Base-by-base conservation (phyloP, 2,888 invertebrate genomes). In the Thelaira solivaga region DNA sequence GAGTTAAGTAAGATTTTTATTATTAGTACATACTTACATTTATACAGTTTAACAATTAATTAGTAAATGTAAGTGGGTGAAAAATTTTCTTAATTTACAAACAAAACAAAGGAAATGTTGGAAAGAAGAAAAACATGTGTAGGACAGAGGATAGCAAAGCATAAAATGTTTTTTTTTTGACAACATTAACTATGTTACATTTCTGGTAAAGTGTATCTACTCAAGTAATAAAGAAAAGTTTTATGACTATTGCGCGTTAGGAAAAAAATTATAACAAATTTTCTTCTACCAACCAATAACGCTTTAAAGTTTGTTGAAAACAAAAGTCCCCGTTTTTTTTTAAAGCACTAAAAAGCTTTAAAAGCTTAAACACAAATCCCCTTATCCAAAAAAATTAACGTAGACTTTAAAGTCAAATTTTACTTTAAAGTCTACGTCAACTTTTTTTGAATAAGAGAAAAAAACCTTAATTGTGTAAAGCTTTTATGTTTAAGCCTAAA, bases 241-340 rank as follows among this genome's bases (percentile, higher is more conserved):
- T 81, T 81, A 82, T 83, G 83, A 83, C 83, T 82, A 81, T 78
- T 81, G 81, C 78, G 80, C 80, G n/a, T n/a, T 51, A 29, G 64
- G 41, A 31, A 59, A 61, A 29, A 13, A 43, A 11, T 22, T 43
- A 13, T 8, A 2, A 20, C 16, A 4, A 36, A 13, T 16, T 72
- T 24, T 55, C 34, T 8, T 22, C 22, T 11, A 16, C 2, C 43
- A 55, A 18, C 22, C 34, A 22, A 31, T 22, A 45, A 65, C 18
- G 57, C 34, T 64, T 49, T 49, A 24, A 31, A 43, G 39, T 61
- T 61, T 31, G 2, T 41, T 20, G 11, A 1, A 24, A 36, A 36
- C 39, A 45, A 20, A 20, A 39, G 47, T 10, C 11, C 34, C 8
- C n/a, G n/a, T n/a, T n/a, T n/a, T n/a, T n/a, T 10, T 34, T 34